These are phyloP conservation scores for Metellina segmentata DNA, from an alignment of 2,888 invertebrate genomes.

Conservation along the genomic window DNA sequence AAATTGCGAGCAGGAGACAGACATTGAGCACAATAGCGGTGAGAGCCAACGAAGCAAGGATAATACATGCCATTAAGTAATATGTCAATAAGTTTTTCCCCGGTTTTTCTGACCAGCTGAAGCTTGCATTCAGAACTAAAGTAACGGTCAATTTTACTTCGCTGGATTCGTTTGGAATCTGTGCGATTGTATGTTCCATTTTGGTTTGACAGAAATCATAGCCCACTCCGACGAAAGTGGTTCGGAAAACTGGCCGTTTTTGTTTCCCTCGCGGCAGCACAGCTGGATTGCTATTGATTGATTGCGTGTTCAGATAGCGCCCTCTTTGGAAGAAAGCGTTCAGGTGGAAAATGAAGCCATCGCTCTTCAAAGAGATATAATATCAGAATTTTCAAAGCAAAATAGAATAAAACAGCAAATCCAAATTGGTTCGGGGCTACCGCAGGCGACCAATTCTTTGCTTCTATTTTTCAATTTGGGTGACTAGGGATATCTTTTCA, in stretches of 20 bases:
- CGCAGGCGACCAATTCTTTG: no score
- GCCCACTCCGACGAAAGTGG: not conserved
- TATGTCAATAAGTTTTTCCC: conserved; percentile 7
- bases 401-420: no score
- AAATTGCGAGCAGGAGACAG: conserved; percentile 47
- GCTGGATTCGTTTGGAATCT: conserved; percentile 27
- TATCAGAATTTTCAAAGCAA: no score
- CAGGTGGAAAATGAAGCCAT: no score
- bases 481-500: no score
- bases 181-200: conserved; percentile 26
- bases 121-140: conserved; percentile 64
- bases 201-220: not conserved
- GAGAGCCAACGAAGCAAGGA: conserved; percentile 15
- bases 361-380: no score
- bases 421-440: no score
- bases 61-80: conserved; percentile 42
- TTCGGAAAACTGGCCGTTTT: not conserved
- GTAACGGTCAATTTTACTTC: conserved; percentile 66
- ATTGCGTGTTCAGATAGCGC: conserved; percentile 1
- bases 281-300: conserved; percentile 37
- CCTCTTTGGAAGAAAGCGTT: conserved; percentile 4
- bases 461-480: no score
- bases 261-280: conserved; percentile 21
- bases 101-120: conserved; percentile 71
- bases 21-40: conserved; percentile 51